Base-by-base conservation (phyloP, 2,797 vertebrate species). In the Fistularia commersonii region DNA sequence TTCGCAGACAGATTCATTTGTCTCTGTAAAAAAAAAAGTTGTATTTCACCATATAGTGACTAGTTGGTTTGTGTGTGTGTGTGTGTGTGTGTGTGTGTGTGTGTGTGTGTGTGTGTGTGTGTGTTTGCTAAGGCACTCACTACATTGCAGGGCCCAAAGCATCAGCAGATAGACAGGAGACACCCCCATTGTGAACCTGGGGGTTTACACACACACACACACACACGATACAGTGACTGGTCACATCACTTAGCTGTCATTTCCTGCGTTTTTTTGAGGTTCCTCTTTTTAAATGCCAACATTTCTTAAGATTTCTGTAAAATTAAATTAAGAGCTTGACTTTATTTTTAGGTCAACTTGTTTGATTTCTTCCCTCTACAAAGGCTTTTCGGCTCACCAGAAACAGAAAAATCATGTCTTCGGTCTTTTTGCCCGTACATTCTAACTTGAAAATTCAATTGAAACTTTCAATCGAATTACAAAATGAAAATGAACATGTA, bases 261-360 rank as follows among this genome's bases (percentile, higher is more conserved):
- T 79, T 81, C 61, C 61, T 69, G 46, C 23, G 23, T 10, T 13
- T 11, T 51, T 66, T 62, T 7, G 56, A 5, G 74, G 68, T 83
- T 82, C 75, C 75, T 58, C 57, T 78, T 85, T 79, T 64, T 35
- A 54, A 43, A 31, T 35, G 6, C 7, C 12, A 35, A 45, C 13
- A 34, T 4, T 35, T 7, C 34, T 39, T 12, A 48, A 23, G 8
- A 6, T 34, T 10, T 57, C 3, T 7, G 14, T 7, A n/a, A 11
- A 36, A n/a, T n/a, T n/a, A n/a, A n/a, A n/a, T n/a, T n/a, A n/a
- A n/a, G 2, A 2, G 23, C 23, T 4, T 23, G 2, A 23, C 23
- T 4, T 2, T 23, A 23, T 23, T 23, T 4, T 23, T 23, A 23
- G 23, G 23, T 4, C 4, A 23, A 23, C 23, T 23, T 23, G 23